Conservation (phyloP, 2,888 invertebrate species). For the Plagodis dolabraria region DNA sequence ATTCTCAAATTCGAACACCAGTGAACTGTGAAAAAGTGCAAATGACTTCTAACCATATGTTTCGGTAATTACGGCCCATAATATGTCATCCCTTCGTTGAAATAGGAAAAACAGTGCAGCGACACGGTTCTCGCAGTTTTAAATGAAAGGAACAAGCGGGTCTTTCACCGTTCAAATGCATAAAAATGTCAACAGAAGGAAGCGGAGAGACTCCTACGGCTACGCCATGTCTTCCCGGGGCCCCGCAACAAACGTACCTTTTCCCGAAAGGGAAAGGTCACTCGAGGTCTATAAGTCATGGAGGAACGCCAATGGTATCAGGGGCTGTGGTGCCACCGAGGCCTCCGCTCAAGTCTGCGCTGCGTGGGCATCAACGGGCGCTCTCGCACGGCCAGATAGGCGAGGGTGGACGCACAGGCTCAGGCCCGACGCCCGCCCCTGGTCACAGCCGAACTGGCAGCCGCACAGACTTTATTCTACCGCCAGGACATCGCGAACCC, state of each 20-base stretch:
- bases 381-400: slow-evolving; percentile 95
- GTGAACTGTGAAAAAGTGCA: slow-evolving; percentile 76
- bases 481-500: slow-evolving; percentile 92
- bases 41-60: slow-evolving; percentile 80
- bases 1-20: slow-evolving; percentile 51
- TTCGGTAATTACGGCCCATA: slow-evolving; percentile 62
- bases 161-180: slow-evolving; percentile 82
- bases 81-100: slow-evolving; percentile 41
- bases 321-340: slow-evolving; percentile 80
- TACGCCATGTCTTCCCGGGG: slow-evolving; percentile 79
- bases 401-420: slow-evolving; percentile 76
- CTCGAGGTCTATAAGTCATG: slow-evolving; percentile 94
- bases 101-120: slow-evolving; percentile 51
- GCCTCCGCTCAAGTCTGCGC: slow-evolving; percentile 90
- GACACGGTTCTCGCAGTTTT: slow-evolving; percentile 60
- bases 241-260: slow-evolving; percentile 81
- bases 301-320: slow-evolving; percentile 85
- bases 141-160: slow-evolving; percentile 75
- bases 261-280: slow-evolving; percentile 87
- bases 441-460: slow-evolving; percentile 93
- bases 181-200: slow-evolving; percentile 88
- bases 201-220: slow-evolving; percentile 85
- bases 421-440: slow-evolving; percentile 56
- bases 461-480: slow-evolving; percentile 95
- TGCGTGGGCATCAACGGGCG: slow-evolving; percentile 92